Evolutionary conservation across 1,140 invertebrate species (phyloP).

Genomic region (Drusus annulatus): DNA sequence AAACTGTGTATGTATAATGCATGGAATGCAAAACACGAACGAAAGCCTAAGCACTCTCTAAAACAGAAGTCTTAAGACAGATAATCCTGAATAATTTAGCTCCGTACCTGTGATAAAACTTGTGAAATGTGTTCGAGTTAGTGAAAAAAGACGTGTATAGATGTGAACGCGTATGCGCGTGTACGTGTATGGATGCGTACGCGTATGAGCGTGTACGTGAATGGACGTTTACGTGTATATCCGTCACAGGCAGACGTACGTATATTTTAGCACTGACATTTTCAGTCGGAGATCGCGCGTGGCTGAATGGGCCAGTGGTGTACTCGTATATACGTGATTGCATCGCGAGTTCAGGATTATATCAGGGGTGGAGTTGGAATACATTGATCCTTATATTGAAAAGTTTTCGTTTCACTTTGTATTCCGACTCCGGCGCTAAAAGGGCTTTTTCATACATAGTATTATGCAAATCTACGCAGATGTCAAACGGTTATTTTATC

Average conservation of each 20-base stretch:
- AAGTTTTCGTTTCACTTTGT: slow-evolving; percentile 8
- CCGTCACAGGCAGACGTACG: too few relatives aligned
- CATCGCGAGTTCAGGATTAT: slow-evolving; percentile 16
- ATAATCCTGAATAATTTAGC: slow-evolving; percentile 14
- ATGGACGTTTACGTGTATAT: too few relatives aligned
- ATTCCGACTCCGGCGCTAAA: neutral
- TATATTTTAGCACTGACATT: slow-evolving; percentile 11
- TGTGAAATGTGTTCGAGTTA: too few relatives aligned
- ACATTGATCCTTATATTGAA: slow-evolving; percentile 23
- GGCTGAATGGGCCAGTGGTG: neutral
- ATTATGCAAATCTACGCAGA: too few relatives aligned
- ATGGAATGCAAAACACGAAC: slow-evolving; percentile 2
- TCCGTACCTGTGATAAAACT: neutral
- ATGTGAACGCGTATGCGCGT: too few relatives aligned
- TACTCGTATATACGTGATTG: slow-evolving; percentile 27
- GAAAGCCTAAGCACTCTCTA: neutral
- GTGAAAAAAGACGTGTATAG: too few relatives aligned
- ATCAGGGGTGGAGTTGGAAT: slow-evolving; percentile 1
- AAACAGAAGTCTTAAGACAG: slow-evolving; percentile 13
- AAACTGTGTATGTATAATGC: slow-evolving; percentile 1
- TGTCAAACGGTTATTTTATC: too few relatives aligned
- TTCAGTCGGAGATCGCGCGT: slow-evolving; percentile 7
- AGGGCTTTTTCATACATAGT: too few relatives aligned
- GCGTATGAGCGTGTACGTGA: too few relatives aligned
- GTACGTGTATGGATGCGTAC: too few relatives aligned